Base-by-base conservation (phyloP, 2,113 vertebrate species). In the Labeo rohita region DNA sequence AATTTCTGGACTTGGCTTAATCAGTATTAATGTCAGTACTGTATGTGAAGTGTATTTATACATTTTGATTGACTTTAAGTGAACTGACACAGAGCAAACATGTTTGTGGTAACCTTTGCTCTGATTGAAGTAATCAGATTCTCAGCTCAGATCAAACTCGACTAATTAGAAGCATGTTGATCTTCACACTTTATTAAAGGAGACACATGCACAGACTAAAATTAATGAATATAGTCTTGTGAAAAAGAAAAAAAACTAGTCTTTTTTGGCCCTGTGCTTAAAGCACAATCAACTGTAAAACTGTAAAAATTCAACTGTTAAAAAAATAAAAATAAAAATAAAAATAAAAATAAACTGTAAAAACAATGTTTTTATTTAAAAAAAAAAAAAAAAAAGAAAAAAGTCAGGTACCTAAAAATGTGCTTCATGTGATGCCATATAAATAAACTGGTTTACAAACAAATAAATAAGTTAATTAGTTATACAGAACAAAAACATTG, bases 1-100 rank as follows among this genome's bases (percentile, higher is more conserved):
- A 54, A 23, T 9, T 65, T 28, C 61, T 65, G 61, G 23, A 28
- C 10, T 13, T 63, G 50, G 15, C 6, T 54, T 54, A 54, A 54
- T 54, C 52, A 16, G 4, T 54, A 16, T 54, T 54, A 52, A 52
- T 54, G 52, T 4, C 52, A 54, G 15, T 54, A 54, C 2, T 49
- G 8, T 49, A 49, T 49, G 49, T 50, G 3, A 50, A 50, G 49
- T 3, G 11, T 12, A 50, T 50, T 50, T 50, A 50, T 50, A 10
- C 10, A 50, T 3, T 12, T 50, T 50, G 49, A 50, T 50, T 50
- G 28, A 28, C 28, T 28, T 28, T 87, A 83, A 88, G 84, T 43
- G 13, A 66, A 81, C 23, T 82, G 80, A 87, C 70, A 85, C 52
- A 84, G 85, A 85, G 61, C 52, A 84, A 90, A 88, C 65, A 49